phyloP scores from a whole-genome alignment of 2,888 invertebrate genomes.

The Geotrupes spiniger region DNA sequence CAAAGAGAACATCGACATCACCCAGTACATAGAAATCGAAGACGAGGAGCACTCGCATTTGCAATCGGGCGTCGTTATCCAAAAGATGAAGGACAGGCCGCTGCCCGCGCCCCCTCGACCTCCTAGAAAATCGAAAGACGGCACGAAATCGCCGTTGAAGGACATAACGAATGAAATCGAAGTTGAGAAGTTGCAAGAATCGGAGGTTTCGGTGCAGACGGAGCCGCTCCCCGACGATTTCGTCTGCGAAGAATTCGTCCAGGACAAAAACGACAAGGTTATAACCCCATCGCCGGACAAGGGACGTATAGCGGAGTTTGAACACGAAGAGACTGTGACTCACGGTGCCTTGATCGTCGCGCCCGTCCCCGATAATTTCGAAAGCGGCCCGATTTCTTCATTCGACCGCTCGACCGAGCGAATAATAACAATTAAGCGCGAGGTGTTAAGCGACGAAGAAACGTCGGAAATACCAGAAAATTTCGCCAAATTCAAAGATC shows the following conservation, averaged over 20 bases:
- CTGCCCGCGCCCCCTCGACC: constrained; percentile 84
- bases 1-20: constrained; percentile 49
- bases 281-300: constrained; percentile 29
- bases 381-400: constrained; percentile 24
- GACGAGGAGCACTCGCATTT: constrained; percentile 58
- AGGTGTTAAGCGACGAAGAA: constrained; percentile 35
- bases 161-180: constrained; percentile 40
- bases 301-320: constrained; percentile 59
- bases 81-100: constrained; percentile 82
- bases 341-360: constrained; percentile 66
- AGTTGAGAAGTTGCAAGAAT: constrained; percentile 53
- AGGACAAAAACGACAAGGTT: constrained; percentile 41
- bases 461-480: constrained; percentile 43
- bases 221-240: constrained; percentile 80
- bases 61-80: constrained; percentile 72
- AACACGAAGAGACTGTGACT: constrained; percentile 60
- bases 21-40: constrained; percentile 63
- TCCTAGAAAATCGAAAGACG: constrained; percentile 55
- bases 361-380: constrained; percentile 35
- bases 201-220: constrained; percentile 79
- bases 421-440: constrained; percentile 37
- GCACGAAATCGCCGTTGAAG: constrained; percentile 28
- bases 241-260: constrained; percentile 60
- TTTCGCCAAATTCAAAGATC: constrained; percentile 39
- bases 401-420: constrained; percentile 33